Evolutionary conservation across 2,797 vertebrate species (phyloP).

Genomic region (Alouatta caraya): DNA sequence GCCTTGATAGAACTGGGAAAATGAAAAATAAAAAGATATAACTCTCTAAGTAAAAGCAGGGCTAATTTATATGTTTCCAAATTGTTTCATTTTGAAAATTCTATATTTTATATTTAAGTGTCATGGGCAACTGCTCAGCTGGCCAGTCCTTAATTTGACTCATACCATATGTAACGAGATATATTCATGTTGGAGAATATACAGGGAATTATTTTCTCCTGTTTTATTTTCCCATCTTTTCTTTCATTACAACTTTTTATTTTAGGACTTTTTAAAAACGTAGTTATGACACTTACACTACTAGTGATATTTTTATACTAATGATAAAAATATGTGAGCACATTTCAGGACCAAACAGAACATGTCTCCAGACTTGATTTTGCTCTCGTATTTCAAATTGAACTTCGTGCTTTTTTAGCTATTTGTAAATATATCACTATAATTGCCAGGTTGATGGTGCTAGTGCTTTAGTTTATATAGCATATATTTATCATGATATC

Average conservation of each 20-base stretch:
- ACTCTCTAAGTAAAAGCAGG: background rate
- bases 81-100: background rate
- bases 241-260: background rate
- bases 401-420: background rate
- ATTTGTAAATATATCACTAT: slow-evolving; percentile 60
- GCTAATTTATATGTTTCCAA: background rate
- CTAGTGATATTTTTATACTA: background rate
- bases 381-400: background rate
- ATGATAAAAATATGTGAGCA: background rate
- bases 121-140: background rate
- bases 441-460: slow-evolving; percentile 81
- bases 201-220: background rate
- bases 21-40: background rate
- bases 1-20: background rate
- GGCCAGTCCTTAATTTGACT: background rate
- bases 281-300: background rate
- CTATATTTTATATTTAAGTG: background rate
- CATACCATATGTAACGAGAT: background rate
- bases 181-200: background rate
- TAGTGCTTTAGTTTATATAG: slow-evolving; percentile 81
- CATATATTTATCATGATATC: slow-evolving; percentile 78
- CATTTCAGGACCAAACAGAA: background rate
- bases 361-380: background rate
- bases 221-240: background rate
- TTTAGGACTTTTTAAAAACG: background rate